These are phyloP conservation scores for Drosophila setifemur DNA, from an alignment of 1,140 invertebrate genomes.

Conservation along the genomic window DNA sequence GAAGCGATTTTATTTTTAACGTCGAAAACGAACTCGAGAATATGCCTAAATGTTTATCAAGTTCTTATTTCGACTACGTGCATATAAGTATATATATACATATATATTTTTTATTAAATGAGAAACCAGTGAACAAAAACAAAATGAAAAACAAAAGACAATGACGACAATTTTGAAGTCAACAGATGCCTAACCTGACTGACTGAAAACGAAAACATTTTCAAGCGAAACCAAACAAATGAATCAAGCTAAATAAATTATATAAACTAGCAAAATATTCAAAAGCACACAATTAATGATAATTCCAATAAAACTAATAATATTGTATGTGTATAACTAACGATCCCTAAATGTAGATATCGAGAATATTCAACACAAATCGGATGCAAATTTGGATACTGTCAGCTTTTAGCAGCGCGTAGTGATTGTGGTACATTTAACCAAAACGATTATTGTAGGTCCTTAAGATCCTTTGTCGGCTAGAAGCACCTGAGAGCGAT, in stretches of 20 bases:
- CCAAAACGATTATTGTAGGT: conserved; percentile 43
- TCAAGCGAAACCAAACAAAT: conserved; percentile 40
- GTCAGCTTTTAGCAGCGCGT: conserved; percentile 70
- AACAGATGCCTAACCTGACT: conserved; percentile 80
- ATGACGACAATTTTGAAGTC: conserved; percentile 74
- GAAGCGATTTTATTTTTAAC: conserved; percentile 42
- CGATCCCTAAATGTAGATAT: conserved; percentile 61
- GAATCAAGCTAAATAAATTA: conserved; percentile 39
- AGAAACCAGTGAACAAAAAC: conserved; percentile 10
- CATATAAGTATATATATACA: conserved; percentile 26
- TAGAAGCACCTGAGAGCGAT: neutral
- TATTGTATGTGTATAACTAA: conserved; percentile 58
- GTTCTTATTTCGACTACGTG: conserved; percentile 41
- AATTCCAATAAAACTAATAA: conserved; percentile 29
- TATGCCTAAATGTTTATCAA: conserved; percentile 40
- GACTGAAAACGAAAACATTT: conserved; percentile 51
- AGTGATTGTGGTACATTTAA: conserved; percentile 71
- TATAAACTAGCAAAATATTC: conserved; percentile 66
- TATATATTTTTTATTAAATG: conserved; percentile 51
- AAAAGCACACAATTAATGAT: conserved; percentile 37
- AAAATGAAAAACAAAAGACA: conserved; percentile 60
- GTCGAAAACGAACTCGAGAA: conserved; percentile 20
- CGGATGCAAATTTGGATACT: conserved; percentile 52
- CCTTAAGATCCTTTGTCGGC: conserved; percentile 2
- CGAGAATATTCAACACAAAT: conserved; percentile 44